Evolutionary conservation across 2,888 invertebrate species (phyloP).

Genomic region (Papilio protenor): DNA sequence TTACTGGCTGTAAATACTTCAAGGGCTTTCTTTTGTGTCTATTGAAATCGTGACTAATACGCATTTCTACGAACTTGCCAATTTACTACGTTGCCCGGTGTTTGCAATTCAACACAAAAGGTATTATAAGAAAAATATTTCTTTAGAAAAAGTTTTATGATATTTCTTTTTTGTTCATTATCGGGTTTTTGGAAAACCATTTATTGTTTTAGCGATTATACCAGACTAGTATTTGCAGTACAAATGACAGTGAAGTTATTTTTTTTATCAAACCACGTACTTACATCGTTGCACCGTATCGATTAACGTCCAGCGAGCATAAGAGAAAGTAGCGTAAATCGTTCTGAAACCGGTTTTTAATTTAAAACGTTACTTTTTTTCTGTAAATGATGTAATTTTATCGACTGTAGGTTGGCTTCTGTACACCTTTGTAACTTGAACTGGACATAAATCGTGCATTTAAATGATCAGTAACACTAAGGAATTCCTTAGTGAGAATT

Average conservation of each 20-base stretch:
- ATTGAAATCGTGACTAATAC: slow-evolving; percentile 31
- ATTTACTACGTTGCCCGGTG: slow-evolving; percentile 5
- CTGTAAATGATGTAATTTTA: slow-evolving; percentile 26
- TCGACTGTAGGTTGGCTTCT: not conserved
- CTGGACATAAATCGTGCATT: not conserved
- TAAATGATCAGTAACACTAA: not conserved
- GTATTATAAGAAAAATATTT: slow-evolving; percentile 24
- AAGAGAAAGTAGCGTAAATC: slow-evolving; percentile 36
- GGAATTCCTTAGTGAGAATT: not conserved
- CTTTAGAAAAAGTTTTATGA: slow-evolving; percentile 23
- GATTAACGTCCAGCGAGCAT: not conserved
- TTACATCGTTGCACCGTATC: not conserved
- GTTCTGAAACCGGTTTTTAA: slow-evolving; percentile 29
- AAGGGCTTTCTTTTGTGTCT: slow-evolving; percentile 32
- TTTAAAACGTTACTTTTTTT: slow-evolving; percentile 26
- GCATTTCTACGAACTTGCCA: slow-evolving; percentile 35
- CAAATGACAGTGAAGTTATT: slow-evolving; percentile 1
- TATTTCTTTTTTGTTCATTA: slow-evolving; percentile 23
- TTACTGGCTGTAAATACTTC: slow-evolving; percentile 1
- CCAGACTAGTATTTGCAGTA: not conserved
- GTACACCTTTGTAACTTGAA: not conserved
- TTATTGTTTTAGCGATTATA: slow-evolving; percentile 17
- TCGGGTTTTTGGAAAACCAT: slow-evolving; percentile 12
- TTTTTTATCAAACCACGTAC: not conserved
- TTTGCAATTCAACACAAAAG: slow-evolving; percentile 28